phyloP scores from a whole-genome alignment of 2,888 invertebrate species.

The Mimas tiliae region DNA sequence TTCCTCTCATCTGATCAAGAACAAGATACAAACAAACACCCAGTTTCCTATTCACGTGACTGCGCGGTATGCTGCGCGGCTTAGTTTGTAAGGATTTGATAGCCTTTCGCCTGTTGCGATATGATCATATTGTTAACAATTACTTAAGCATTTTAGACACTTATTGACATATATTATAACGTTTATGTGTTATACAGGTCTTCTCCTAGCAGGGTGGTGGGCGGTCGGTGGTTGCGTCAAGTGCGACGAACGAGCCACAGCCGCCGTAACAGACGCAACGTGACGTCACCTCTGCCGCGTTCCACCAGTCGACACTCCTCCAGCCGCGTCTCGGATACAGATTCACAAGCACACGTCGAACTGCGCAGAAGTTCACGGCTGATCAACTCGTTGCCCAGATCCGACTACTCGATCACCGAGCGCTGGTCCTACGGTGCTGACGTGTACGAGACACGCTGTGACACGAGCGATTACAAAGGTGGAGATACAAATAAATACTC shows the following conservation, averaged over 20 bases:
- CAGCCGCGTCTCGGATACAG: slow-evolving; percentile 63
- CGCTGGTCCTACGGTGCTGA: slow-evolving; percentile 84
- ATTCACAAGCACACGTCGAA: slow-evolving; percentile 69
- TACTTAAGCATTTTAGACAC: too few relatives aligned
- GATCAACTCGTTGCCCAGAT: slow-evolving; percentile 74
- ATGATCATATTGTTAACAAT: too few relatives aligned
- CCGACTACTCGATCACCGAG: slow-evolving; percentile 84
- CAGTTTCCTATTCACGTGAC: too few relatives aligned
- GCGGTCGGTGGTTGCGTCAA: slow-evolving; percentile 83
- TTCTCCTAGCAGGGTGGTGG: slow-evolving; percentile 85
- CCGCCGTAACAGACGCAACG: slow-evolving; percentile 71
- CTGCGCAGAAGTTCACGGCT: slow-evolving; percentile 81
- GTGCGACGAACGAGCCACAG: slow-evolving; percentile 76
- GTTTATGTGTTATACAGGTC: slow-evolving; percentile 61
- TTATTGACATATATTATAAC: slow-evolving; percentile 13
- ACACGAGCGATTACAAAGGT: slow-evolving; percentile 64
- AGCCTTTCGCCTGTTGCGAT: too few relatives aligned
- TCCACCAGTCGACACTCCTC: slow-evolving; percentile 65
- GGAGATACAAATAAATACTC: slow-evolving; percentile 66
- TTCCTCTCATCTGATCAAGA: too few relatives aligned
- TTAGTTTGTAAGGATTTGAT: too few relatives aligned
- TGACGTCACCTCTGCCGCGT: slow-evolving; percentile 71
- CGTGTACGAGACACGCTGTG: slow-evolving; percentile 82
- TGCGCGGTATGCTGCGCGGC: too few relatives aligned
- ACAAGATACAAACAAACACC: too few relatives aligned